Evolutionary conservation across 2,113 vertebrate species (phyloP), one percentile per base, ranked within the genome.

Genomic region (Syrrhaptes paradoxus): DNA sequence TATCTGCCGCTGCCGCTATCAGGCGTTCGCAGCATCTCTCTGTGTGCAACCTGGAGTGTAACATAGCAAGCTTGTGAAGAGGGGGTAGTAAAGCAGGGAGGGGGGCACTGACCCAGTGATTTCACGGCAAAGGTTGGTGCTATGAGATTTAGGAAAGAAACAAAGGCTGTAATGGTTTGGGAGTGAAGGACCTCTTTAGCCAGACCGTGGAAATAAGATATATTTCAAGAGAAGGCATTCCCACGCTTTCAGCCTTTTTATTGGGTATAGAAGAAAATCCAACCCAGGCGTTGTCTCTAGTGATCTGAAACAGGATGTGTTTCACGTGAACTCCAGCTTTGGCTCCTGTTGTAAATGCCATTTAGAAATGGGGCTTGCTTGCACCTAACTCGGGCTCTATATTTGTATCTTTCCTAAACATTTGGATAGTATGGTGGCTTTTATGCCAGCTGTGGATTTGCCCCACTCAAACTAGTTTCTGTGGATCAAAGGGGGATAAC

Each of bases 151-250:
- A 68, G 70, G 86, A 93, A 89, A 85, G 80, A 95, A 68, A 90
- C 90, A 94, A 93, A 94, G 54, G 76, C 83, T 90, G 46, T 93
- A 95, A 90, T 72, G 83, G 90, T 73, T 93, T 96, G 95, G 92
- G 96, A 95, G 93, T 88, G 74, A 95, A 65, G 54, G 84, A 92
- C 61, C 76, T 89, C 70, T 89, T 84, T 92, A 92, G 90, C 86
- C 51, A 79, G 73, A 92, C 83, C 11, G 3, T 88, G 80, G 86
- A 96, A 96, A 97, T 96, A 93, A 86, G 92, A 94, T 92, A 68
- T 54, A 95, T 81, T 88, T 87, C 66, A 82, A 84, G 65, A 89
- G 52, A 90, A 93, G 54, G 45, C 73, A 81, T 93, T 95, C 92
- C 90, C 95, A 96, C 9, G 38, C 80, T 95, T 93, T 75, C 67